phyloP scores from a whole-genome alignment of 92 coral and sea anemone species.

The Parazoanthus swiftii region DNA sequence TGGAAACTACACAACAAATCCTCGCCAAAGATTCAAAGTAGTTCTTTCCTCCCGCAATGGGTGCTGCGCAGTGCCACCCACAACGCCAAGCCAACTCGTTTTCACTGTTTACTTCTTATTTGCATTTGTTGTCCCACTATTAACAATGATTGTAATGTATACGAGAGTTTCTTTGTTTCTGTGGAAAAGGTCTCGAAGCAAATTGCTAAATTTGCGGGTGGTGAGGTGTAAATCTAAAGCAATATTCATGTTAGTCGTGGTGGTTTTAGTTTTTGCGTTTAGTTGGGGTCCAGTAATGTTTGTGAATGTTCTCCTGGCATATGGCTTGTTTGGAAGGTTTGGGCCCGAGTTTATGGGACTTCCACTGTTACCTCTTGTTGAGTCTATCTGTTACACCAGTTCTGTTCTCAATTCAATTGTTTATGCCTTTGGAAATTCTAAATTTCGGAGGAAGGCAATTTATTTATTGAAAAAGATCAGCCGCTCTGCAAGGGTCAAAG shows the following conservation, averaged over 20 bases:
- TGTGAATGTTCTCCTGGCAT: conserved; percentile 41
- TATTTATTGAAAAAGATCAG: not conserved
- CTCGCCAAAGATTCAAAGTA: not conserved
- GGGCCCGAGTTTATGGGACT: not conserved
- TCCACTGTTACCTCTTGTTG: conserved; percentile 50
- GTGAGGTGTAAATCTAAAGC: conserved; percentile 60
- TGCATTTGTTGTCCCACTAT: conserved; percentile 44
- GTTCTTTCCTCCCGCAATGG: conserved; percentile 8
- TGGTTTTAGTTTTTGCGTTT: conserved; percentile 57
- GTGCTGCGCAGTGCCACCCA: conserved; percentile 31
- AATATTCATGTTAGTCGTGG: conserved; percentile 48
- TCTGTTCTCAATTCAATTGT: conserved; percentile 65
- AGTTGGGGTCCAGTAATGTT: conserved; percentile 82
- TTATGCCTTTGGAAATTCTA: conserved; percentile 71
- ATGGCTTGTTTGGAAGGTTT: not conserved
- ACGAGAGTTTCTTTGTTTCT: conserved; percentile 40
- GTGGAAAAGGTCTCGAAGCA: conserved; percentile 39
- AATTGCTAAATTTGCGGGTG: conserved; percentile 17
- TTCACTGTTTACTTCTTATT: conserved; percentile 50
- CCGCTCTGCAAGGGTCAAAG: not conserved
- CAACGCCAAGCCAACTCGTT: conserved; percentile 29
- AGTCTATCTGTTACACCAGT: conserved; percentile 51
- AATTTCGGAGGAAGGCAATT: conserved; percentile 46
- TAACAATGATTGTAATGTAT: conserved; percentile 46
- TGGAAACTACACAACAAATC: conserved; percentile 1